Evolutionary conservation across 2,888 invertebrate genomes (phyloP).

Genomic region (Diplazon laetatorius): DNA sequence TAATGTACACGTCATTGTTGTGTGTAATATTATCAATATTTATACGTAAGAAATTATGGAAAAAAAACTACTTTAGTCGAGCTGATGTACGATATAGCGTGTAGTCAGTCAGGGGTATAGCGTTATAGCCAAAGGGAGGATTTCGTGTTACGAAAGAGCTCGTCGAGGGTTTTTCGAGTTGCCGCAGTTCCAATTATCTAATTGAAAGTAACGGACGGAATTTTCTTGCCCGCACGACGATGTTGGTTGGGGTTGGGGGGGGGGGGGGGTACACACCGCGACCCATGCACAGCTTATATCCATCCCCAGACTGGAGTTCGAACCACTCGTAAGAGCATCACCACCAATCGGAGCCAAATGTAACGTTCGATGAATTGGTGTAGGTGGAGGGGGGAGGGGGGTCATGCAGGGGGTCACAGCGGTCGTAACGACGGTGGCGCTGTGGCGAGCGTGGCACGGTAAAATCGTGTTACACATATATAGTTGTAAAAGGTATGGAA

Average conservation of each 20-base stretch:
- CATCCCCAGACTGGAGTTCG: too few relatives aligned
- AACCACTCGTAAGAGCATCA: constrained; percentile 45
- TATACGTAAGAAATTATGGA: too few relatives aligned
- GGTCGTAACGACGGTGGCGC: constrained; percentile 19
- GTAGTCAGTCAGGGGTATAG: too few relatives aligned
- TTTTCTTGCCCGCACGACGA: constrained; percentile 15
- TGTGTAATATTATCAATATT: too few relatives aligned
- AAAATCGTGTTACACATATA: neutral
- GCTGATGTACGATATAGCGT: too few relatives aligned
- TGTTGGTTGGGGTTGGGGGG: neutral
- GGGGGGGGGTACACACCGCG: too few relatives aligned
- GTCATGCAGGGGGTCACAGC: constrained; percentile 29
- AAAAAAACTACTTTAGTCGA: too few relatives aligned
- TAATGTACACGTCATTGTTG: too few relatives aligned
- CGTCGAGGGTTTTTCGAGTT: constrained; percentile 61
- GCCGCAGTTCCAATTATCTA: constrained; percentile 77
- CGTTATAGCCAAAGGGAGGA: constrained; percentile 35
- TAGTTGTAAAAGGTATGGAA: neutral
- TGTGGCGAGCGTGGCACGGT: constrained; percentile 9
- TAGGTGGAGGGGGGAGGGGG: too few relatives aligned
- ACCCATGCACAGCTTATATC: too few relatives aligned
- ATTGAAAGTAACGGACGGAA: constrained; percentile 74
- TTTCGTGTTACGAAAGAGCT: constrained; percentile 63
- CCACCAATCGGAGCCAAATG: constrained; percentile 55
- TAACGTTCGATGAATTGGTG: constrained; percentile 66